Evolutionary conservation across 2,113 vertebrate species (phyloP).

Genomic region (Copsychus sechellarum): DNA sequence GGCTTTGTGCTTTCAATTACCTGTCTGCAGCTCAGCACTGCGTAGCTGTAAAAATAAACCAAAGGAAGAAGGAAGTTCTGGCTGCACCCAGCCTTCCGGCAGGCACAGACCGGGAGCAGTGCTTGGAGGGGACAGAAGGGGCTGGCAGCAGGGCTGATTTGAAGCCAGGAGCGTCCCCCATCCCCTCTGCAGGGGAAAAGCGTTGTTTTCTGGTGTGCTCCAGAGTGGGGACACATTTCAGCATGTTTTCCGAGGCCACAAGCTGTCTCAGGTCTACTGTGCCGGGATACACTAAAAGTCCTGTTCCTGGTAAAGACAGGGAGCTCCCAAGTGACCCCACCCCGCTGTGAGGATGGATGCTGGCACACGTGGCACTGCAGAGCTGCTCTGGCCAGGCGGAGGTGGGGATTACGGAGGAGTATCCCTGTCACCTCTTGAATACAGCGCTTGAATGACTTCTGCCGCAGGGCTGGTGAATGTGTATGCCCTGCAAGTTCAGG

Average conservation of each 20-base stretch:
- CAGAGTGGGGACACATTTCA: accelerated
- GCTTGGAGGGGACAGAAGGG: not conserved
- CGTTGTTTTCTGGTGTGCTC: not conserved
- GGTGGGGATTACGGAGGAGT: not conserved
- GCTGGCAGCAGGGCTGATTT: not conserved
- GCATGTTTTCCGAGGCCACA: not conserved
- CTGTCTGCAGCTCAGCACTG: not conserved
- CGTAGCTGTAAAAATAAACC: not conserved
- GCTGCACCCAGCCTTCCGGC: accelerated
- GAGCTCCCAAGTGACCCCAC: not conserved
- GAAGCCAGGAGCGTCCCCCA: not conserved
- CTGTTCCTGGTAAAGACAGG: accelerated
- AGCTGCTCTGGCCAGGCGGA: not conserved
- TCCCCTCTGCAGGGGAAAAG: not conserved
- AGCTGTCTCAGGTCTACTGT: not conserved
- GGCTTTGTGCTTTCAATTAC: accelerated
- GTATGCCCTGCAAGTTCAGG: not conserved
- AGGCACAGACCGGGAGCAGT: not conserved
- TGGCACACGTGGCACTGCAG: not conserved
- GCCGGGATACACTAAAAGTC: accelerated
- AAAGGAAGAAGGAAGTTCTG: not conserved
- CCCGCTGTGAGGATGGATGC: not conserved
- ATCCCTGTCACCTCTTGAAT: not conserved
- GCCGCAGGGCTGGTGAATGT: not conserved
- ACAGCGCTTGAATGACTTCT: not conserved